Evolutionary conservation across 1,140 invertebrate genomes (phyloP).

Genomic region (Dryas iulia): DNA sequence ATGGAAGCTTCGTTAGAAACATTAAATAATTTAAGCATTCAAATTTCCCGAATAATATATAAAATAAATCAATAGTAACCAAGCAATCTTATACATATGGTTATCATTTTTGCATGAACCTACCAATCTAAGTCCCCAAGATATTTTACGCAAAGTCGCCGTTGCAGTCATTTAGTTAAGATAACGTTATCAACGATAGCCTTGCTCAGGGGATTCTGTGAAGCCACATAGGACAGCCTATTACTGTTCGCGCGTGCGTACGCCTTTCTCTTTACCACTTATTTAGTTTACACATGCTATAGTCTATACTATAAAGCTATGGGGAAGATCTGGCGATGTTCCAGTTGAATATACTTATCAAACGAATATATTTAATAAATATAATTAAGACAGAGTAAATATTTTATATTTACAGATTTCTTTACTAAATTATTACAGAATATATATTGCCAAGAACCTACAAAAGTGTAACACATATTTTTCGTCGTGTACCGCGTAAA

Average conservation of each 20-base stretch:
- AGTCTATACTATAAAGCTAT: slow-evolving; percentile 8
- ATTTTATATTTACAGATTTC: not conserved
- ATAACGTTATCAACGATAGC: slow-evolving; percentile 77
- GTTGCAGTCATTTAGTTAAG: slow-evolving; percentile 47
- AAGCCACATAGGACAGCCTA: slow-evolving; percentile 50
- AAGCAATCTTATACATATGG: not conserved
- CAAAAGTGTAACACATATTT: not conserved
- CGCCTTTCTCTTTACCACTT: slow-evolving; percentile 31
- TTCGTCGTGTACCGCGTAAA: not conserved
- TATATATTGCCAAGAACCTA: not conserved
- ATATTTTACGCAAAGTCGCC: slow-evolving; percentile 29
- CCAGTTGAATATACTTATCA: slow-evolving; percentile 28
- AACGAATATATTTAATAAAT: not conserved
- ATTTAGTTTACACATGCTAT: slow-evolving; percentile 16
- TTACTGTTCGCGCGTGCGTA: slow-evolving; percentile 37
- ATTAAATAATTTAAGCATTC: too few species aligned
- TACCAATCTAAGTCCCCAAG: not conserved
- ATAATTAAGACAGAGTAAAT: slow-evolving; percentile 1
- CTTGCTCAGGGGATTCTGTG: slow-evolving; percentile 69
- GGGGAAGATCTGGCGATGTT: slow-evolving; percentile 21
- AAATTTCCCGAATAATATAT: too few species aligned
- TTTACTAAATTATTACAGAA: too few species aligned
- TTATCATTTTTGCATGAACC: not conserved
- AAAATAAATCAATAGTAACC: not conserved
- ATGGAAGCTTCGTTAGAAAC: too few species aligned